Evolutionary conservation across 2,113 vertebrate species (phyloP), one percentile per base, ranked within the genome.

Genomic region (Falcunculus frontatus): DNA sequence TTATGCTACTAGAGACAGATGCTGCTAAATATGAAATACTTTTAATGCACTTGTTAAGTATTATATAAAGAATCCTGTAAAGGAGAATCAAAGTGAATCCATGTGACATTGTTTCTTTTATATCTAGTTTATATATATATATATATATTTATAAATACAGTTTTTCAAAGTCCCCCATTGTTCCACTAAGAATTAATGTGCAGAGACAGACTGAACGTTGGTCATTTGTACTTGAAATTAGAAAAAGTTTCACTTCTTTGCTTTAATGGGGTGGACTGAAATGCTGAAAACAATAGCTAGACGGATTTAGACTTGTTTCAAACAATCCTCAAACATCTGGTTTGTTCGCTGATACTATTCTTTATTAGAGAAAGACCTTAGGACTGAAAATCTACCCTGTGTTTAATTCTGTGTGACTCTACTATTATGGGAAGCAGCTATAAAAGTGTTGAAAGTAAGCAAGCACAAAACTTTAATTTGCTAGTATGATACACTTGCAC

Each of bases 21-120:
- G 55, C 46, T 97, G 83, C 97, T 97, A 94, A 96, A 97, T 92
- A 75, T 78, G 79, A 96, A 96, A 95, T 97, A 96, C 77, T 60
- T 93, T 84, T 86, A 96, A 96, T 75, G 56, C 10, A 50, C 17
- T 76, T 89, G 90, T 88, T 89, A 97, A 96, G 69, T 65, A 64
- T 37, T 68, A 30, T 33, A 57, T 87, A 44, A 94, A 72, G 37
- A 62, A 46, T 50, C 29, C 19, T 47, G 14, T 77, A 62, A 67
- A 56, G 33, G 33, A 80, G 23, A 75, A 95, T 91, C 60, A 95
- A 90, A 84, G 62, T 9, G 21, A 83, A 83, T 59, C 84, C 63
- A 70, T 88, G 32, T 75, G 70, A 20, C 77, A 84, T 47, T 29
- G 32, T 80, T 89, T 95, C 37, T 69, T 92, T 92, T 93, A 35